Evolutionary conservation across 2,113 vertebrate genomes (phyloP), one percentile per base, ranked within the genome.

Genomic region (Gallinago undulata): DNA sequence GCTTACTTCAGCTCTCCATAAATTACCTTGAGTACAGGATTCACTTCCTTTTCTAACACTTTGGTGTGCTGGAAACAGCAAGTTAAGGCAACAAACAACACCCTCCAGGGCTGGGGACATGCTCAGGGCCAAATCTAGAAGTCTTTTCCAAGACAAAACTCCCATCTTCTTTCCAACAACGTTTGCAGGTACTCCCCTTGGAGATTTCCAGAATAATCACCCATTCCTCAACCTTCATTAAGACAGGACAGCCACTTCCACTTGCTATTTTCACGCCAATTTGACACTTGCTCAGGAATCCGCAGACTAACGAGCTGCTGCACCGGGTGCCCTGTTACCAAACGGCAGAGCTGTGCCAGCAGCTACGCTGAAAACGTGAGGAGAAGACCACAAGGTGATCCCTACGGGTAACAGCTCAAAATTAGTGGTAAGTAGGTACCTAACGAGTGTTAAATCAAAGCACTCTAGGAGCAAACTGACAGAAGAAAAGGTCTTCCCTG

Each of bases 1-100:
- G 94, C 96, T 86, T 95, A 90, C 93, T 86, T 95, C 84, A 95
- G 90, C 83, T 72, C 39, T 93, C 76, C 60, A 72, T 93, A 93
- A 96, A 93, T 93, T 84, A 95, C 47, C 62, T 59, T 2, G 9
- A 24, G 59, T 84, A 66, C 35, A 45, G 56, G 85, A 67, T 67
- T 82, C 45, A 78, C 96, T 87, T 96, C 95, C 88, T 72, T 92
- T 84, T 69, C 72, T 80, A 92, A 81, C 22, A 48, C 5, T 93
- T 70, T n/a, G 41, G 43, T 70, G 83, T 16, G 7, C 41, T 93
- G 96, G 88, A 88, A 94, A 95, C n/a, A 2, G 83, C 83, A 94
- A 68, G 31, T 92, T 92, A 78, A 35, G 57, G 51, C 88, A 86
- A 77, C 51, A 93, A 90, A 84, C 1, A 23, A 48, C 93, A 92